Base-by-base conservation (phyloP, 2,888 invertebrate genomes). In the Anorthoa munda region DNA sequence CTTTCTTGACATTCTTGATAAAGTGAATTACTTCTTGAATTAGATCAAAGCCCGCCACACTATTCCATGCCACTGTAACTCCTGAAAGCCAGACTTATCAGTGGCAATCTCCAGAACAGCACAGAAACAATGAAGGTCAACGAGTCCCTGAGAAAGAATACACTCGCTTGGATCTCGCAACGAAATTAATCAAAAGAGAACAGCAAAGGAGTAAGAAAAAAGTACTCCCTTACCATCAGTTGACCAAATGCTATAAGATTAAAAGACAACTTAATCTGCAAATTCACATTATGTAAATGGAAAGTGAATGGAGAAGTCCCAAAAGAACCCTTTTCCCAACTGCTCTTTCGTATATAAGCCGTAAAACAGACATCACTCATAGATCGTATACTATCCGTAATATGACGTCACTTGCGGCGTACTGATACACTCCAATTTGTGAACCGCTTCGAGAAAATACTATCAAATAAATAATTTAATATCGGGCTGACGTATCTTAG, bases 401-500 rank as follows among this genome's bases (percentile, higher is more conserved):
- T 70, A 60, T 61, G 60, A 61, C n/a, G 74, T 81, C 81, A 64
- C 66, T 67, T 23, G 56, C 66, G 64, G 56, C 51, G 48, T 69
- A 55, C 79, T 61, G 78, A 79, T 59, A 73, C 76, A 83, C 84
- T 85, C 65, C 79, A 84, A 83, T 82, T 77, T 81, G 75, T 73
- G 64, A 58, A 9, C 31, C 53, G 48, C 58, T 59, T 58, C 45
- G 56, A 75, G 55, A 71, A 73, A 4, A 72, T 65, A 53, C 51
- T 5, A 58, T 71, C 73, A 70, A 66, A 66, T 77, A 64, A 72
- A 77, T 81, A 65, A 72, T 65, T 59, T 64, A 51, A 75, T 70
- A 61, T 61, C 55, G 46, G n/a, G 2, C 26, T 69, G 56, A 45
- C 21, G 13, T 75, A 51, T 79, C 51, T 71, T 56, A n/a, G 61